Conservation (phyloP, 2,113 vertebrate genomes). For the Clarias batrachus region DNA sequence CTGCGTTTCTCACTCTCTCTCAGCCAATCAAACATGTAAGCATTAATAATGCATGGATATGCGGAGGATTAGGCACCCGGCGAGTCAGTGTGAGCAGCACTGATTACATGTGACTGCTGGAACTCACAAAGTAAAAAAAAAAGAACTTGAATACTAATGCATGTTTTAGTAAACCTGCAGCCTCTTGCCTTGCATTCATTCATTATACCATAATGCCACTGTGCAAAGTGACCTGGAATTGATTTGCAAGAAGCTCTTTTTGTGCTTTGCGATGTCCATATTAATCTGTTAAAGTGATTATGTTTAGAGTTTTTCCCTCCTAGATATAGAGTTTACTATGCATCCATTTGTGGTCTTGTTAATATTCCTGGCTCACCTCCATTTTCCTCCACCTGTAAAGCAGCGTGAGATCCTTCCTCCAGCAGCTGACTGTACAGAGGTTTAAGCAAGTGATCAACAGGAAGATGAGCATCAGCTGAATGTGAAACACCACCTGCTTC, state of each 20-base stretch:
- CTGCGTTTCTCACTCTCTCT: not conserved
- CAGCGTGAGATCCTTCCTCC: not conserved
- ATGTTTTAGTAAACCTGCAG: not conserved
- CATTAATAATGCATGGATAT: slow-evolving; percentile 56
- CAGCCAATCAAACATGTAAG: slow-evolving; percentile 28
- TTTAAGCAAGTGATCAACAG: slow-evolving; percentile 24
- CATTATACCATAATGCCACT: not conserved
- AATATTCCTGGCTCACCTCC: slow-evolving; percentile 1
- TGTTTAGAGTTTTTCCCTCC: not conserved
- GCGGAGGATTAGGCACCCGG: slow-evolving; percentile 35
- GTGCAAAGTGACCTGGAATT: not conserved
- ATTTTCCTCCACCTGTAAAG: slow-evolving; percentile 20
- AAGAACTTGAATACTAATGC: not conserved
- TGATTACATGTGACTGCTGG: slow-evolving; percentile 51
- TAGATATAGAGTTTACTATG: not conserved
- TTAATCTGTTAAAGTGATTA: not conserved
- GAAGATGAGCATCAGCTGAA: slow-evolving; percentile 9
- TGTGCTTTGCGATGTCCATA: not conserved
- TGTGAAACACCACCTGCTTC: slow-evolving; percentile 9
- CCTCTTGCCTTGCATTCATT: not conserved
- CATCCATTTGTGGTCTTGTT: not conserved
- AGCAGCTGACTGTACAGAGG: slow-evolving; percentile 3
- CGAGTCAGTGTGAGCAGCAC: slow-evolving; percentile 35
- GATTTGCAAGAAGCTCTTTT: not conserved
- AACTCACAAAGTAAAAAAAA: slow-evolving; percentile 33